Evolutionary conservation across 2,797 vertebrate genomes (phyloP).

Genomic region (Malurus leucopterus): DNA sequence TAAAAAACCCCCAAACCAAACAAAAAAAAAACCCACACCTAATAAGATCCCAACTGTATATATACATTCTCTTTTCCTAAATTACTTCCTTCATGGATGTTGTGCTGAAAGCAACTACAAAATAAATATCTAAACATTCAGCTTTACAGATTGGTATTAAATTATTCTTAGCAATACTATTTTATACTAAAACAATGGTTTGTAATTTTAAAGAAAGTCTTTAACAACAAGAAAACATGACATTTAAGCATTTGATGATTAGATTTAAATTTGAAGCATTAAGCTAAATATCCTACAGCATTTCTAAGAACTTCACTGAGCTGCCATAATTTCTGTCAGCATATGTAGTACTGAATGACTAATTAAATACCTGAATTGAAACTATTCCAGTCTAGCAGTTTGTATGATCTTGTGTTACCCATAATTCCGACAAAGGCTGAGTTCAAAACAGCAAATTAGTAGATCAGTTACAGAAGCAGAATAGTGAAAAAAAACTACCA

Average conservation of each 20-base stretch:
- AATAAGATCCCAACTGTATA: not conserved
- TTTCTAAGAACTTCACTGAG: slow-evolving; percentile 88
- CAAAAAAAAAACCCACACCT: not conserved
- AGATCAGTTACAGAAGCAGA: slow-evolving; percentile 87
- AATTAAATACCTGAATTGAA: slow-evolving; percentile 98
- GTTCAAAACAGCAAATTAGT: slow-evolving; percentile 99
- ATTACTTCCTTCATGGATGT: not conserved
- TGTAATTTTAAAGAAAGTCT: slow-evolving; percentile 18
- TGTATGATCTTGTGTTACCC: slow-evolving; percentile 99
- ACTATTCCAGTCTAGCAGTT: slow-evolving; percentile 99
- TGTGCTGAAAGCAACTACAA: not conserved
- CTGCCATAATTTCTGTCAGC: slow-evolving; percentile 91
- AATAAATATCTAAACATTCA: not conserved
- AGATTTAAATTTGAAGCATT: slow-evolving; percentile 62
- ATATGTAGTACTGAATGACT: slow-evolving; percentile 90
- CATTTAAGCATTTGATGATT: slow-evolving; percentile 14
- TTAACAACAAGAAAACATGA: slow-evolving; percentile 1
- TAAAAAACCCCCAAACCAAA: not conserved
- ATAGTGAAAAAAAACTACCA: slow-evolving; percentile 84
- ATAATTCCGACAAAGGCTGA: slow-evolving; percentile 95
- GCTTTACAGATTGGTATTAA: not conserved
- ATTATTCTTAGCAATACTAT: slow-evolving; percentile 1
- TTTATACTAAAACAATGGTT: not conserved
- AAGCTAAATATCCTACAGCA: slow-evolving; percentile 51
- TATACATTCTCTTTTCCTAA: not conserved